Conservation (phyloP, 2,888 invertebrate species). For the Dermolepida albohirtum region DNA sequence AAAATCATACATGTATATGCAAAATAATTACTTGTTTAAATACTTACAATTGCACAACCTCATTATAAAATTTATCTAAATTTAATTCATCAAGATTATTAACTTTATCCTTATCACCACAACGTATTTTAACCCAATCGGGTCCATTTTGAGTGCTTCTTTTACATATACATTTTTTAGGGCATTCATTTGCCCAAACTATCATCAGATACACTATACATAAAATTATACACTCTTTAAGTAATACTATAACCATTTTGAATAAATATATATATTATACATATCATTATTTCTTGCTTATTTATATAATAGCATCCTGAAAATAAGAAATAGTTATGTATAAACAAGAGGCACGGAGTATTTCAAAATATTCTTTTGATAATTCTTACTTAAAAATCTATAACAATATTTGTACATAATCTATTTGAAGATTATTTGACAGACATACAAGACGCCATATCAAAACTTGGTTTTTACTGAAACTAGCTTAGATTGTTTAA, state of each 20-base stretch:
- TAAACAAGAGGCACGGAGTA: background rate
- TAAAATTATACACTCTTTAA: slow-evolving; percentile 28
- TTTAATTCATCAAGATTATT: slow-evolving; percentile 73
- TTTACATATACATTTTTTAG: slow-evolving; percentile 70
- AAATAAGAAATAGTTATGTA: background rate
- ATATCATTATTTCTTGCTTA: slow-evolving; percentile 37
- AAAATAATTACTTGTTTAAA: slow-evolving; percentile 19
- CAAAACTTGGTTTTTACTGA: slow-evolving; percentile 1
- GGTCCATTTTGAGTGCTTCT: slow-evolving; percentile 67
- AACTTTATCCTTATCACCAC: slow-evolving; percentile 72
- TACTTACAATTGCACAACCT: slow-evolving; percentile 76
- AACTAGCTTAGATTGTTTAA: no score
- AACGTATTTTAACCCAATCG: slow-evolving; percentile 72
- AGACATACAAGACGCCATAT: slow-evolving; percentile 26
- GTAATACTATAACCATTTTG: slow-evolving; percentile 44
- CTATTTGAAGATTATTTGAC: slow-evolving; percentile 31
- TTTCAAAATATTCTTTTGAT: background rate
- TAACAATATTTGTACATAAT: slow-evolving; percentile 21
- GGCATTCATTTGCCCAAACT: slow-evolving; percentile 61
- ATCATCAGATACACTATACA: slow-evolving; percentile 29
- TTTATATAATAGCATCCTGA: slow-evolving; percentile 14
- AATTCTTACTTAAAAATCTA: slow-evolving; percentile 26
- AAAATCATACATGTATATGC: slow-evolving; percentile 45
- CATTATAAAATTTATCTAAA: slow-evolving; percentile 71
- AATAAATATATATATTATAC: slow-evolving; percentile 36